These are phyloP conservation scores for Pipa parva DNA, from an alignment of 2,113 vertebrate species.

Conservation along the genomic window DNA sequence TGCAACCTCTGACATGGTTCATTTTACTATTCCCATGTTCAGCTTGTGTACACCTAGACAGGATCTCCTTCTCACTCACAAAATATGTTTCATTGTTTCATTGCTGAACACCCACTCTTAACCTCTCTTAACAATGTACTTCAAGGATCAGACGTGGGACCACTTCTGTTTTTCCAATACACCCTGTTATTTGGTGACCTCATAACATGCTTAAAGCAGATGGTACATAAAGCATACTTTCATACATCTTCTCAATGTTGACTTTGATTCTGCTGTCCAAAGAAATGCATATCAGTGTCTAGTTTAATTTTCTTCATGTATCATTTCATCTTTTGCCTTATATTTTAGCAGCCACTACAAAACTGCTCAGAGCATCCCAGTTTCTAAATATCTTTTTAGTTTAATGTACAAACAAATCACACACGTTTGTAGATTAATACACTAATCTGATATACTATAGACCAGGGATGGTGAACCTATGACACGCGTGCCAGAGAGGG, in stretches of 20 bases:
- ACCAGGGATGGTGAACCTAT: too few relatives aligned
- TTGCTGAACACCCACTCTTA: background rate
- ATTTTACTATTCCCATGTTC: background rate
- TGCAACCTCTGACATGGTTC: background rate
- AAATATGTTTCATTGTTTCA: background rate
- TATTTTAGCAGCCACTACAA: too few relatives aligned
- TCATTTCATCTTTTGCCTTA: too few relatives aligned
- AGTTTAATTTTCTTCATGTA: too few relatives aligned
- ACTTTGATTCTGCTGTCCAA: background rate
- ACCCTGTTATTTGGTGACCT: background rate
- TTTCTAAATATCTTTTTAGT: too few relatives aligned
- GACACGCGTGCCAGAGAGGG: too few relatives aligned
- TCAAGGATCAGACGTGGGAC: background rate
- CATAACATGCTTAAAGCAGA: background rate
- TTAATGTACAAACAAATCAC: too few relatives aligned
- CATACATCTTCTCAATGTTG: background rate
- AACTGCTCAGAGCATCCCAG: too few relatives aligned
- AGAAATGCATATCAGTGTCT: too few relatives aligned
- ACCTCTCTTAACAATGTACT: background rate
- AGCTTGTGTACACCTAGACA: background rate
- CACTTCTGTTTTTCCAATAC: constrained; percentile 1
- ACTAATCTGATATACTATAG: too few relatives aligned
- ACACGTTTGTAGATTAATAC: too few relatives aligned
- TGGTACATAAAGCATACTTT: background rate
- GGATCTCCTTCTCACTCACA: background rate